Base-by-base conservation (phyloP, 2,113 vertebrate species). In the Proterorhinus semilunaris region DNA sequence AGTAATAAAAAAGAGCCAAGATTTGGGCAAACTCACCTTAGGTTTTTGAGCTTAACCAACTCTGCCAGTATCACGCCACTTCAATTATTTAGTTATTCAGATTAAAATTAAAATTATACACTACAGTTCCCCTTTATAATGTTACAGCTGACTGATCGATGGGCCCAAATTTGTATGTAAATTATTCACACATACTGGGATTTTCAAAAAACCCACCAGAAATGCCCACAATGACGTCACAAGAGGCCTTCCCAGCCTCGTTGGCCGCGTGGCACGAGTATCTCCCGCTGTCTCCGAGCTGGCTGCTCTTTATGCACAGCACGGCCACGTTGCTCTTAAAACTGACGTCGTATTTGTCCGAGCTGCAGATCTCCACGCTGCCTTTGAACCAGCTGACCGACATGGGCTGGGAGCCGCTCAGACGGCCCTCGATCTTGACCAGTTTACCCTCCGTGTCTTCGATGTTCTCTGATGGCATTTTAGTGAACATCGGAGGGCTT, bases 391-490 rank as follows among this genome's bases (percentile, higher is more conserved):
- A 99, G 80, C 82, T 89, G 72, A 96, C 86, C 6, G 88, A 91
- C 49, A 99, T 90, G 55, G 98, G 97, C 72, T 97, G 96, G 16
- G 98, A 99, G 80, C 98, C 98, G 0, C 95, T 87, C 65, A 99
- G 91, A n/a, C 90, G 91, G 10, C 94, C 94, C 82, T 99, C 97
- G 0, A 99, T 91, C 90, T 94, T 98, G 81, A 99, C 90, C 71
- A 95, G 82, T 45, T 93, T 95, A 12, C 96, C 97, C 89, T 98
- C 95, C 36, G 80, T 92, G 86, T 99, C 97, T 87, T 98, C 96
- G 4, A 98, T 86, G 11, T 86, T 90, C 87, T 95, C 95, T 1
- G 96, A 94, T 5, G 96, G 92, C 84, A 96, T 98, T 88, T 97
- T 98, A 62, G 96, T 98, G 90, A 99, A 99, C 79, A 89, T 88